Percentiles rank a stretch among this genome's conserved stretches.
These are phyloP conservation scores for Limnephilus rhombicus DNA, from an alignment of 2,888 invertebrate genomes.

Conservation along the genomic window DNA sequence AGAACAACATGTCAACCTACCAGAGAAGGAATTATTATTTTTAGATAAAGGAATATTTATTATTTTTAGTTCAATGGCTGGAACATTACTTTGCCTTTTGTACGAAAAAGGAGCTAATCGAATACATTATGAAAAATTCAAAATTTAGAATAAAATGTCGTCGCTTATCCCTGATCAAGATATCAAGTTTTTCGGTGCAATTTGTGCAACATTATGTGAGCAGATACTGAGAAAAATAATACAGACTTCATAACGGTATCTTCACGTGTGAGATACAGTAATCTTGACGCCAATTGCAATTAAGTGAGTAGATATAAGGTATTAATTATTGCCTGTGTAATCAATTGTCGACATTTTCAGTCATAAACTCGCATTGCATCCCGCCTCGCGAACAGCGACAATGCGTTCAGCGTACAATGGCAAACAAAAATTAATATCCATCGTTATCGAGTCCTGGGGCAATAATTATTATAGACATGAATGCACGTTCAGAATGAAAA, in stretches of 20 bases:
- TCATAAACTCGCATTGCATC: neutral
- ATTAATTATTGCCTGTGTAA: neutral
- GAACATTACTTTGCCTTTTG: too few species aligned
- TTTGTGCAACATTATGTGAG: neutral
- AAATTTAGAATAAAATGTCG: neutral
- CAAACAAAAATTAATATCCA: slow-evolving; percentile 9
- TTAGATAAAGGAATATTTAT: too few species aligned
- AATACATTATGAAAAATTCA: neutral
- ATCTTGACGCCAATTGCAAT: neutral
- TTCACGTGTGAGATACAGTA: neutral
- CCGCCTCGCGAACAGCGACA: neutral
- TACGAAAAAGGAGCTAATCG: too few species aligned
- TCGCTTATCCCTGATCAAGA: neutral
- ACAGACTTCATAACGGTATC: neutral
- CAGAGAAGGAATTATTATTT: too few species aligned
- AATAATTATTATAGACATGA: slow-evolving; percentile 12
- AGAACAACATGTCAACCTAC: too few species aligned
- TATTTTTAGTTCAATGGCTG: too few species aligned
- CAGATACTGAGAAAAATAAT: neutral
- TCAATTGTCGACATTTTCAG: neutral
- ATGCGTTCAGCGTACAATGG: neutral
- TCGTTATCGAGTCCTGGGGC: slow-evolving; percentile 20
- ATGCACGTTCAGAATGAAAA: slow-evolving; percentile 14
- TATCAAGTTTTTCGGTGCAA: neutral
- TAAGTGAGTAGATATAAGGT: neutral